These are phyloP conservation scores for Anarrhichthys ocellatus DNA, from an alignment of 2,113 vertebrate species.

Conservation along the genomic window DNA sequence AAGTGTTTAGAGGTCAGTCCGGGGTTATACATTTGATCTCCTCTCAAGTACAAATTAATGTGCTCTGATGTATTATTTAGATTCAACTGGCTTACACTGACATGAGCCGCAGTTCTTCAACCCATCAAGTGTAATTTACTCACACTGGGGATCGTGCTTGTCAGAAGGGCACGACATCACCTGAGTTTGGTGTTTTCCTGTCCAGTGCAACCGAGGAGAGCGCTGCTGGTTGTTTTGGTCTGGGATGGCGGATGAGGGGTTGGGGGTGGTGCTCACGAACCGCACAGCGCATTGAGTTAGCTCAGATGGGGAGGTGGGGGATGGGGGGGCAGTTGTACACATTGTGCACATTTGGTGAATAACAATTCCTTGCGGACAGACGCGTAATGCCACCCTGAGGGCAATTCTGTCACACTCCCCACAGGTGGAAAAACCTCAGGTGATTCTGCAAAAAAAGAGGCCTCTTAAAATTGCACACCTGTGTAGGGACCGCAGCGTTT, in stretches of 20 bases:
- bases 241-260: slow-evolving; percentile 20
- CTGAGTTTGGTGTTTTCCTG: slow-evolving; percentile 43
- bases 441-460: slow-evolving; percentile 69
- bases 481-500: slow-evolving; percentile 39
- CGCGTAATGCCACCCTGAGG: slow-evolving; percentile 54
- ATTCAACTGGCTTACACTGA: slow-evolving; percentile 44
- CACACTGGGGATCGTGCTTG: slow-evolving; percentile 25
- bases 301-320: no score
- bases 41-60: slow-evolving; percentile 54
- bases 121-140: slow-evolving; percentile 51
- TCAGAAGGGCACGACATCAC: slow-evolving; percentile 36
- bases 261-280: slow-evolving; percentile 37
- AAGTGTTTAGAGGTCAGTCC: slow-evolving; percentile 74
- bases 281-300: slow-evolving; percentile 20
- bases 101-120: slow-evolving; percentile 42
- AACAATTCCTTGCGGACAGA: slow-evolving; percentile 49
- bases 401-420: slow-evolving; percentile 34
- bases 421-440: slow-evolving; percentile 64
- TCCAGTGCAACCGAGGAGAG: slow-evolving; percentile 1
- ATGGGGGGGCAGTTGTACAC: slow-evolving; percentile 15
- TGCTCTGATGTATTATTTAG: slow-evolving; percentile 59
- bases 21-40: slow-evolving; percentile 69
- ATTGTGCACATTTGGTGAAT: slow-evolving; percentile 49
- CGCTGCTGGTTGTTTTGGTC: slow-evolving; percentile 53
- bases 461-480: slow-evolving; percentile 75